Conservation (phyloP, 2,888 invertebrate genomes). For the Pyrrhosoma nymphula region DNA sequence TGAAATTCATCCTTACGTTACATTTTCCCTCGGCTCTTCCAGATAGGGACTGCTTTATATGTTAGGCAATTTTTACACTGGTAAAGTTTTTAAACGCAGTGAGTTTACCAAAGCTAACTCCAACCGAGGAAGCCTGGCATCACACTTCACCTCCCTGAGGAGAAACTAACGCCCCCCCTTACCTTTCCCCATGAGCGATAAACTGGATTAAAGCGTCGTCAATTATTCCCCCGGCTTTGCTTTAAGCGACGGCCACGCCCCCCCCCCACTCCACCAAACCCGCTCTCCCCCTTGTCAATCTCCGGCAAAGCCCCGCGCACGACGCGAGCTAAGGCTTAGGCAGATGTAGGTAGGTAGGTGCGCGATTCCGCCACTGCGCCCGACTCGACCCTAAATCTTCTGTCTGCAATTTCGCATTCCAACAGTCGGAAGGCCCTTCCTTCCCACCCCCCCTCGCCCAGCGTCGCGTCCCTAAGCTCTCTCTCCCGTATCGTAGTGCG, state of each 20-base stretch:
- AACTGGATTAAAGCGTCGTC: not conserved
- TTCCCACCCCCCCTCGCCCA: not conserved
- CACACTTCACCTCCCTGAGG: not conserved
- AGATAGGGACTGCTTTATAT: too few relatives aligned
- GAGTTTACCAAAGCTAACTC: too few relatives aligned
- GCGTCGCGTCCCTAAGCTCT: too few relatives aligned
- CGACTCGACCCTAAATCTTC: not conserved
- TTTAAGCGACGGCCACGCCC: not conserved
- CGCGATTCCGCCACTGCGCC: not conserved
- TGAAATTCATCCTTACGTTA: too few relatives aligned
- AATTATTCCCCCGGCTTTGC: not conserved
- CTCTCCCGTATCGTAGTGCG: not conserved
- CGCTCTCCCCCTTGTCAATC: not conserved
- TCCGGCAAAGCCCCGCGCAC: not conserved
- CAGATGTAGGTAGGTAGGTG: not conserved
- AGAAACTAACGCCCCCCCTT: not conserved
- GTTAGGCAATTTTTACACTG: too few relatives aligned
- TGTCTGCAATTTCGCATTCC: conserved; percentile 3
- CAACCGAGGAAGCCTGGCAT: not conserved
- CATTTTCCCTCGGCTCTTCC: too few relatives aligned
- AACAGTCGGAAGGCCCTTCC: not conserved
- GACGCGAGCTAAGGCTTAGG: not conserved
- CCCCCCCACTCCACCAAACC: not conserved
- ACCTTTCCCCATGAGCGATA: not conserved
- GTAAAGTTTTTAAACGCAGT: too few relatives aligned